phyloP scores from a whole-genome alignment of 2,113 vertebrate species.

The Seriola aureovittata region DNA sequence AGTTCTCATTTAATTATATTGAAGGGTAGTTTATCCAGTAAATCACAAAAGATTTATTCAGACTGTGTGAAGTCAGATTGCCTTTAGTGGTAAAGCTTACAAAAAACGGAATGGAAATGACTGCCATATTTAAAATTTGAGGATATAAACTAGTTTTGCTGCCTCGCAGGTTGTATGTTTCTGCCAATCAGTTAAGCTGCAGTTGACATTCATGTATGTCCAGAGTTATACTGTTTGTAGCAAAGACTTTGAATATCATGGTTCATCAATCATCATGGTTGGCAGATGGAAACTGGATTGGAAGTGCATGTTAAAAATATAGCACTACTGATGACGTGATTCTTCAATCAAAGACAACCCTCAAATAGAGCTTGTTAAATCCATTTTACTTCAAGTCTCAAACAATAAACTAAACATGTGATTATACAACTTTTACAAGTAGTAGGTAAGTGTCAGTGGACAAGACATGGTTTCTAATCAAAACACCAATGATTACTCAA shows the following conservation, averaged over 20 bases:
- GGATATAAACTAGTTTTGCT: no score
- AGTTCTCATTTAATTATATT: neutral
- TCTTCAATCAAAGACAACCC: neutral
- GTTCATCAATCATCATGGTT: no score
- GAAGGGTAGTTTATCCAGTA: neutral
- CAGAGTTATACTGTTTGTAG: no score
- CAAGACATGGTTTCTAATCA: neutral
- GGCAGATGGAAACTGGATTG: neutral
- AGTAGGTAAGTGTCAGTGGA: neutral
- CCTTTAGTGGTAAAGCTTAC: neutral
- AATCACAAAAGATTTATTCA: neutral
- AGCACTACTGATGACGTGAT: neutral
- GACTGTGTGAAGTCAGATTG: neutral
- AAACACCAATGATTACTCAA: conserved; percentile 17
- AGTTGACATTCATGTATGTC: no score
- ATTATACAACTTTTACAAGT: conserved; percentile 56
- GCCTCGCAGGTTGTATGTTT: no score
- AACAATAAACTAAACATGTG: conserved; percentile 44
- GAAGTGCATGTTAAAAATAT: neutral
- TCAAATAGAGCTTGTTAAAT: conserved; percentile 24
- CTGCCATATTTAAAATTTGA: no score
- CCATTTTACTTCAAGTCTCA: conserved; percentile 63
- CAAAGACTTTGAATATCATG: neutral
- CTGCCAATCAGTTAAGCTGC: no score
- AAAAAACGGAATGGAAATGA: no score